Evolutionary conservation across 92 coral and sea anemone genomes (phyloP).

Genomic region (Palythoa heliodiscus): DNA sequence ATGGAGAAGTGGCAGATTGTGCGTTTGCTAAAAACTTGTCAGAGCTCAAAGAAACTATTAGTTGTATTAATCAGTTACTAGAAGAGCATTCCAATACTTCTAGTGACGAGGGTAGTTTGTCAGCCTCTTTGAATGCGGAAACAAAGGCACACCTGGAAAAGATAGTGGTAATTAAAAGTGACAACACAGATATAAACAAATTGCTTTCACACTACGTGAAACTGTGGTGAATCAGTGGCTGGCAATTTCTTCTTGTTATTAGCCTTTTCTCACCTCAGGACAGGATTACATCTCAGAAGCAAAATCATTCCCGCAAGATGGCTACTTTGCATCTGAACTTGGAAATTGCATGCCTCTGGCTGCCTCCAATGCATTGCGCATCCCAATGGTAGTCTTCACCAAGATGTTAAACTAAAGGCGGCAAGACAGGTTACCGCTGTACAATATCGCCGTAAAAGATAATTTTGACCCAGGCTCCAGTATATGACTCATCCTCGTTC

Average conservation of each 20-base stretch:
- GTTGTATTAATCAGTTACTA: background rate
- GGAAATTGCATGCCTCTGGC: slow-evolving; percentile 73
- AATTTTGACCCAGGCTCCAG: too few relatives aligned
- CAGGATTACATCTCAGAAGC: slow-evolving; percentile 58
- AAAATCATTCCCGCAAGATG: slow-evolving; percentile 53
- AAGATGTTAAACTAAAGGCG: slow-evolving; percentile 48
- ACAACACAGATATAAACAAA: slow-evolving; percentile 47
- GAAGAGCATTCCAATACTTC: background rate
- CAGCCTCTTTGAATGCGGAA: slow-evolving; percentile 45
- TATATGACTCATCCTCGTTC: too few relatives aligned
- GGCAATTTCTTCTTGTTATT: slow-evolving; percentile 43
- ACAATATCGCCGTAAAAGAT: background rate
- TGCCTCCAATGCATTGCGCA: slow-evolving; percentile 57
- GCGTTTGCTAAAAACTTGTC: slow-evolving; percentile 58
- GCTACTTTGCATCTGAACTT: slow-evolving; percentile 67
- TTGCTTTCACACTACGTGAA: slow-evolving; percentile 52
- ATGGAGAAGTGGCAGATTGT: slow-evolving; percentile 59
- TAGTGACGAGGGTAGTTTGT: slow-evolving; percentile 25
- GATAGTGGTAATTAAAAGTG: slow-evolving; percentile 40
- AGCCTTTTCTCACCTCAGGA: slow-evolving; percentile 51
- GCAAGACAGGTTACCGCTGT: slow-evolving; percentile 5
- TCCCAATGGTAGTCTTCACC: slow-evolving; percentile 60
- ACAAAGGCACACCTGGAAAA: slow-evolving; percentile 44
- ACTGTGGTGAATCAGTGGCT: slow-evolving; percentile 66
- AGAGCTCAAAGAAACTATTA: slow-evolving; percentile 40